Base-by-base conservation (phyloP, 1,140 invertebrate species). In the Diabrotica undecimpunctata region DNA sequence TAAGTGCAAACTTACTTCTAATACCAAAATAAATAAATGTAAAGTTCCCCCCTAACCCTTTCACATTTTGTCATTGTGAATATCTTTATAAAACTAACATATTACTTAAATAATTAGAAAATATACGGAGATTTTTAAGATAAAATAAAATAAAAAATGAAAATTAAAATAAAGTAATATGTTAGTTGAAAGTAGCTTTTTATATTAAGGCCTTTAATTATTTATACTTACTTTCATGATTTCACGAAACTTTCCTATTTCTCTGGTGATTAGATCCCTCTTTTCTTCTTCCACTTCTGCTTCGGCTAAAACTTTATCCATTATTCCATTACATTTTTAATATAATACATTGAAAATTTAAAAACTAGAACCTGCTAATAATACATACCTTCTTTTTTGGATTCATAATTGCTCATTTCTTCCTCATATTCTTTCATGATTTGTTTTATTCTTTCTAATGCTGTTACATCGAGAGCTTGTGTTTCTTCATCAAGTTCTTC, bases 241-340 rank as follows among this genome's bases (percentile, higher is more conserved):
- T 84, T 97, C 95, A 62, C 96, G 86, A 81, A 98, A 98, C 81
- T 95, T 96, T 69, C 93, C 93, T 80, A 98, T 98, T 85, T 98
- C 96, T 70, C 90, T 86, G 72, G 94, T 95, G 69, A 99, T 98
- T 67, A 99, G 86, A 80, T 92, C 90, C n/a, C 94, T 87, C 80
- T 97, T 97, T 77, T 96, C 96, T 81, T 98, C 96, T 81, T 98
- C 96, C 63, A 97, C 88, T 75, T 95, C 90, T 6, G 90, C 89
- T 72, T 93, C 91, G 72, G 92, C 88, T 25, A 91, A 77, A 62
- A 79, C 79, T 75, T 89, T 88, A 70, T 84, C 81, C 39, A 83
- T 79, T 69, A 87, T 87, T 54, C 82, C 79, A 25, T 81, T 79
- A 55, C 74, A 73, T 74, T 78, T 73, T 62, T 76, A 72, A 76